Conservation (phyloP, 92 coral and sea anemone genomes). For the Pocillopora grandis region DNA sequence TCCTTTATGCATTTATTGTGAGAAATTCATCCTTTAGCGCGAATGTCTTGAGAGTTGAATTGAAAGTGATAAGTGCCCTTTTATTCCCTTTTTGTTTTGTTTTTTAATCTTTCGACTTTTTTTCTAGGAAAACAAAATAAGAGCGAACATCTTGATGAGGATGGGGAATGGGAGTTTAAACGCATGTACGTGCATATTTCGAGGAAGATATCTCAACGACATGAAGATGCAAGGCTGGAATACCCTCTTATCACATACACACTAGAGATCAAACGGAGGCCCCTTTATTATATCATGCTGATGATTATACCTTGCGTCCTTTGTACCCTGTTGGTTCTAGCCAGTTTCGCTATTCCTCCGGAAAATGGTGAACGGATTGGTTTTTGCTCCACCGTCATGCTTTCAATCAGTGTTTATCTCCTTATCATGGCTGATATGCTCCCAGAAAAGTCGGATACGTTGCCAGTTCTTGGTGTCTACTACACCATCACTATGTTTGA, state of each 20-base stretch:
- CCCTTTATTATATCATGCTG: constrained; percentile 62
- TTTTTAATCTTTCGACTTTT: neutral
- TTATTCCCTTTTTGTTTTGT: neutral
- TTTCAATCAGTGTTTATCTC: constrained; percentile 63
- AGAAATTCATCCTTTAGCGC: too few species aligned
- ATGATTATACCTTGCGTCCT: constrained; percentile 65
- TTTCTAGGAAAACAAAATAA: neutral
- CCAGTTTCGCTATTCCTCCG: constrained; percentile 72
- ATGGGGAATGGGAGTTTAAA: constrained; percentile 27
- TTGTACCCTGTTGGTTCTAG: constrained; percentile 62
- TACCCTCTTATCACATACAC: neutral
- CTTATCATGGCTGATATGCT: constrained; percentile 59
- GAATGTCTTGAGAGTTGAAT: too few species aligned
- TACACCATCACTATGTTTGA: constrained; percentile 55
- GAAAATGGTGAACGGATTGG: constrained; percentile 80
- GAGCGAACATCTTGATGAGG: neutral
- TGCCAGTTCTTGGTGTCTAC: constrained; percentile 54
- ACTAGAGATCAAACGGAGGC: constrained; percentile 32
- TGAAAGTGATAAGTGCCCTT: neutral
- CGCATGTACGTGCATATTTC: neutral
- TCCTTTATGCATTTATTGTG: too few species aligned
- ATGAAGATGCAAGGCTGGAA: neutral
- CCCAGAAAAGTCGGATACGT: constrained; percentile 58
- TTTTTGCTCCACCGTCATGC: constrained; percentile 59
- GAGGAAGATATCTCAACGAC: neutral